These are phyloP conservation scores for Myanophis thanlyinensis DNA, from an alignment of 2,113 vertebrate genomes.

Conservation along the genomic window DNA sequence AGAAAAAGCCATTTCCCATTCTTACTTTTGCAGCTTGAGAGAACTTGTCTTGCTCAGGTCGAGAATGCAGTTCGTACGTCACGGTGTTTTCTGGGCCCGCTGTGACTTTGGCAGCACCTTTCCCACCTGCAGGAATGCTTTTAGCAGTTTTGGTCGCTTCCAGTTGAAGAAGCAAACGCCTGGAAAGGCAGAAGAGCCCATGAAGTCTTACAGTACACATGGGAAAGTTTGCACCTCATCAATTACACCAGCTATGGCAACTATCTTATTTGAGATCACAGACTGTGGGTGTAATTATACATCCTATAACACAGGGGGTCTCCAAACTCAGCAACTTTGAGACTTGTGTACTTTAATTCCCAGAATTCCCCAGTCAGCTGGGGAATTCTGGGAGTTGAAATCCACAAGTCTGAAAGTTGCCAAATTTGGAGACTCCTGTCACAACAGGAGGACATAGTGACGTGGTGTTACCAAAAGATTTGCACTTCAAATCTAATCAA, in stretches of 20 bases:
- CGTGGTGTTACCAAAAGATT: neutral
- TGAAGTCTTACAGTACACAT: neutral
- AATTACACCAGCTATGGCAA: neutral
- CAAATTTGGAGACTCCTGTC: too few species aligned
- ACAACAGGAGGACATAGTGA: neutral
- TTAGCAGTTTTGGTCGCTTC: conserved; percentile 79
- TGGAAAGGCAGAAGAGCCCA: conserved; percentile 47
- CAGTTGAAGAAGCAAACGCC: conserved; percentile 89
- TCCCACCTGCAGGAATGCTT: conserved; percentile 52
- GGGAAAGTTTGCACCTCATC: neutral
- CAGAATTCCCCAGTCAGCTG: too few species aligned
- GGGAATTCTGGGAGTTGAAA: too few species aligned
- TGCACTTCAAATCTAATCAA: neutral
- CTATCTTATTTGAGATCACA: neutral
- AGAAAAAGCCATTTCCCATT: neutral
- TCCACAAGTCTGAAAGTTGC: too few species aligned
- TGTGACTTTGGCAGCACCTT: conserved; percentile 52
- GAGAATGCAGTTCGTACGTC: conserved; percentile 89
- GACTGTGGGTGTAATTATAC: neutral
- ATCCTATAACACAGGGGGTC: neutral
- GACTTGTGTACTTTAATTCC: too few species aligned
- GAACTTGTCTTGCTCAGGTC: conserved; percentile 91
- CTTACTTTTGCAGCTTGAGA: conserved; percentile 87
- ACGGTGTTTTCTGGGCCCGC: conserved; percentile 73
- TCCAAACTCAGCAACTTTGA: too few species aligned